phyloP scores from a whole-genome alignment of 2,797 vertebrate species.

The Urophycis tenuis region DNA sequence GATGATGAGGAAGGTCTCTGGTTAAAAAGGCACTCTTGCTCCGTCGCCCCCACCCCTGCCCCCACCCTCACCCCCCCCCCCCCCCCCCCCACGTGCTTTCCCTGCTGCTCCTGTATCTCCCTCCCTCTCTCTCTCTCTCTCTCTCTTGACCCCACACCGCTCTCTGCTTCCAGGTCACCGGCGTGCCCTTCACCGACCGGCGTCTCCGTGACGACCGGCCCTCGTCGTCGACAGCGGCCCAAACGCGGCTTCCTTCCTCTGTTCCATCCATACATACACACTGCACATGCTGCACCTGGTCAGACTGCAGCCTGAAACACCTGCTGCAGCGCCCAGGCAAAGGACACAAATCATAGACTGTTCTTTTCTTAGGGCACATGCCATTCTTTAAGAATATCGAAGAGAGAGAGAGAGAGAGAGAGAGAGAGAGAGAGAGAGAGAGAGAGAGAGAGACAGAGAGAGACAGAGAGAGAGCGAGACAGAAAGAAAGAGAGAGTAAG shows the following conservation, averaged over 20 bases:
- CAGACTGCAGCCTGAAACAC: conserved; percentile 40
- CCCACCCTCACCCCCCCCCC: too few relatives aligned
- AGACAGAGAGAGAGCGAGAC: conserved; percentile 50
- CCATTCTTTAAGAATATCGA: conserved; percentile 46
- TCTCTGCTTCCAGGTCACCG: neutral
- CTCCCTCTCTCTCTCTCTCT: neutral
- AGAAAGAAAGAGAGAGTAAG: conserved; percentile 13
- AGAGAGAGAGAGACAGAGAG: conserved; percentile 42
- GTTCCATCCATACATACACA: neutral
- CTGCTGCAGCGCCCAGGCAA: conserved; percentile 57
- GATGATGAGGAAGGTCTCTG: neutral
- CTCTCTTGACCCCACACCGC: neutral
- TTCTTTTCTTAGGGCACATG: conserved; percentile 50
- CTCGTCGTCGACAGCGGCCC: neutral
- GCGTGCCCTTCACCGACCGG: neutral
- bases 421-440: conserved; percentile 46
- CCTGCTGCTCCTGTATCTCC: conserved; percentile 34
- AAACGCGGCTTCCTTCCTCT: neutral
- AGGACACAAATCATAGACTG: conserved; percentile 38
- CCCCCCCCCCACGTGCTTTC: conserved; percentile 41
- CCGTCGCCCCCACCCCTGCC: conserved; percentile 21
- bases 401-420: conserved; percentile 34
- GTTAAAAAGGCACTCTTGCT: conserved; percentile 49
- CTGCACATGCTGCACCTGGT: conserved; percentile 5
- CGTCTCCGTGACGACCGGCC: neutral